These are phyloP conservation scores for Augochlorella aurata DNA, from an alignment of 2,888 invertebrate genomes.

Conservation along the genomic window DNA sequence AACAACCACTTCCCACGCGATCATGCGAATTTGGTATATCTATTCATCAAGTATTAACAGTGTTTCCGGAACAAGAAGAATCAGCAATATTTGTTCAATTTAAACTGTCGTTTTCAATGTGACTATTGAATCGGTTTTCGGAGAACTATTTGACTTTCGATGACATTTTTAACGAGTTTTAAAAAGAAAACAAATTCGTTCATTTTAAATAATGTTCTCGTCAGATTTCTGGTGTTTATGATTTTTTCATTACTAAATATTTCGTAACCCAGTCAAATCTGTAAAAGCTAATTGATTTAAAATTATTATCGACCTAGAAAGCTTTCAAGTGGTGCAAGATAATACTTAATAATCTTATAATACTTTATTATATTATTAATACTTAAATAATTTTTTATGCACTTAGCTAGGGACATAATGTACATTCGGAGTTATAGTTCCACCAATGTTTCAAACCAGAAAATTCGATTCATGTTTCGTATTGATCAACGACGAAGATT, in stretches of 20 bases:
- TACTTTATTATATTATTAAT: too few species aligned
- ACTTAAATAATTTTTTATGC: not conserved
- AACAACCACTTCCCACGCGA: constrained; percentile 31
- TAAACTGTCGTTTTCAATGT: constrained; percentile 24
- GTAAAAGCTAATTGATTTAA: not conserved
- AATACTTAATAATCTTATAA: too few species aligned
- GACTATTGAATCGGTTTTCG: constrained; percentile 29
- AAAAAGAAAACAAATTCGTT: not conserved
- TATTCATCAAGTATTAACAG: constrained; percentile 5
- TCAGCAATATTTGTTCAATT: constrained; percentile 17
- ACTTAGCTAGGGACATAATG: not conserved
- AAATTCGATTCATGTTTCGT: constrained; percentile 30
- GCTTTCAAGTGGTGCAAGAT: not conserved
- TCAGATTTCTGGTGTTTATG: not conserved
- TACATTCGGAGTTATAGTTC: not conserved
- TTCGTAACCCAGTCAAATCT: not conserved
- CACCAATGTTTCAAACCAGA: not conserved
- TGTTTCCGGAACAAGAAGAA: constrained; percentile 18
- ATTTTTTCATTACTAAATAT: not conserved
- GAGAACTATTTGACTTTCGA: not conserved
- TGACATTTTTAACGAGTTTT: not conserved
- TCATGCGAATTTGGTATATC: constrained; percentile 19
- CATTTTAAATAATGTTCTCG: not conserved
- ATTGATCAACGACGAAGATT: constrained; percentile 25
- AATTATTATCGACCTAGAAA: not conserved